These are phyloP conservation scores for Caenorhabditis zanzibari DNA, from an alignment of 2,888 invertebrate genomes.

Conservation along the genomic window DNA sequence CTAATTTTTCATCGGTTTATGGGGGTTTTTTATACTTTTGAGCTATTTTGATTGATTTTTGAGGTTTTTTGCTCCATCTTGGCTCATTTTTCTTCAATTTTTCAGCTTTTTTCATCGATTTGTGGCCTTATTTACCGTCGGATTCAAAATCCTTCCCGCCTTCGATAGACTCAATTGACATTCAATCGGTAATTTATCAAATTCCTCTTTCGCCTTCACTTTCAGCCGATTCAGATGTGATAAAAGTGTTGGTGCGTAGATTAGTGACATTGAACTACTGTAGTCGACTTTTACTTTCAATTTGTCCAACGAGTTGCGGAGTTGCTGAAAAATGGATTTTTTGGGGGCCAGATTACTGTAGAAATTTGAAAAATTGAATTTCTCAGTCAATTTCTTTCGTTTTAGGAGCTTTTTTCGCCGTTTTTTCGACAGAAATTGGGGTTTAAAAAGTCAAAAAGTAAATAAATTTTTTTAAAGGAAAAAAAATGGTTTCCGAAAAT, in stretches of 20 bases:
- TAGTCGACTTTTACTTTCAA: constrained; percentile 42
- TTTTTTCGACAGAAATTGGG: too few relatives aligned
- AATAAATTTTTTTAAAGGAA: too few relatives aligned
- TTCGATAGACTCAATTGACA: constrained; percentile 32
- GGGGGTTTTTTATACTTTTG: too few relatives aligned
- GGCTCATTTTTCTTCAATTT: too few relatives aligned
- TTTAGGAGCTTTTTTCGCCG: too few relatives aligned
- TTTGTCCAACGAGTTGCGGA: constrained; percentile 46
- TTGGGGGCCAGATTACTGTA: background rate
- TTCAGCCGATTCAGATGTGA: constrained; percentile 60
- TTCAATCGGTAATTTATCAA: constrained; percentile 21
- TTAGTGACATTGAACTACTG: constrained; percentile 54
- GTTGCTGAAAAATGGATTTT: constrained; percentile 32
- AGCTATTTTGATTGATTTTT: too few relatives aligned
- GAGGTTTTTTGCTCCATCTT: too few relatives aligned
- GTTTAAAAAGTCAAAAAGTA: too few relatives aligned
- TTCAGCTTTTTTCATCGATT: background rate
- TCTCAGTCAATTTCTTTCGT: too few relatives aligned
- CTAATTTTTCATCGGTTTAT: too few relatives aligned
- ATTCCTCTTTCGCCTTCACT: constrained; percentile 60
- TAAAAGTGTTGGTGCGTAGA: constrained; percentile 43
- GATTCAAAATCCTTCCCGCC: background rate
- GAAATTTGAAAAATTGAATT: constrained; percentile 1
- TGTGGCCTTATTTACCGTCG: constrained; percentile 2
- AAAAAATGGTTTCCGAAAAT: too few relatives aligned